phyloP scores from a whole-genome alignment of 2,888 invertebrate genomes.

The Portevinia maculata region DNA sequence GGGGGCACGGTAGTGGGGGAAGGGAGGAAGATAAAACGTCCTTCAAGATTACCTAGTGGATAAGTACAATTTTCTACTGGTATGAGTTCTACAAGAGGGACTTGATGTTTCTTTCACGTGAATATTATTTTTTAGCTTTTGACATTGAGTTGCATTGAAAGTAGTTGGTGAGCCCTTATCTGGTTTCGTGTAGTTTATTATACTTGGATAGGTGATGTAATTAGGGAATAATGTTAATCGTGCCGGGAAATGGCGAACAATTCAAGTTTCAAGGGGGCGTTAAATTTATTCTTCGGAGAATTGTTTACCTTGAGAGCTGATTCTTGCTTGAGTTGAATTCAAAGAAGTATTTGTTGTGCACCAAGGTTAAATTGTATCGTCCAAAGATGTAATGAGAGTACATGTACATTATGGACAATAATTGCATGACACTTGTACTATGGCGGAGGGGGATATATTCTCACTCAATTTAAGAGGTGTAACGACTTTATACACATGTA shows the following conservation, averaged over 20 bases:
- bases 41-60: not conserved
- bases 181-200: conserved; percentile 13
- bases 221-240: not conserved
- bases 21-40: too few relatives aligned
- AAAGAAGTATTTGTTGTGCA: too few relatives aligned
- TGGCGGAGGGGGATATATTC: too few relatives aligned
- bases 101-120: conserved; percentile 11
- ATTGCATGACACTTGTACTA: too few relatives aligned
- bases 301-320: too few relatives aligned
- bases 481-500: too few relatives aligned
- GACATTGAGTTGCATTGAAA: conserved; percentile 1
- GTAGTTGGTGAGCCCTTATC: conserved; percentile 21
- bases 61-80: not conserved
- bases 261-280: not conserved
- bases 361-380: too few relatives aligned
- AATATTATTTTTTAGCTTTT: not conserved
- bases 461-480: too few relatives aligned
- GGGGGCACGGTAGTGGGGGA: not conserved
- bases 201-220: not conserved
- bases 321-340: too few relatives aligned
- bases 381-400: too few relatives aligned
- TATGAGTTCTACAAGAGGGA: not conserved
- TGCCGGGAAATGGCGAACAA: not conserved
- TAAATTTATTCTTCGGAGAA: too few relatives aligned
- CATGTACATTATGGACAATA: too few relatives aligned